These are phyloP conservation scores for Tenthredo livida DNA, from an alignment of 2,888 invertebrate species.

Conservation along the genomic window DNA sequence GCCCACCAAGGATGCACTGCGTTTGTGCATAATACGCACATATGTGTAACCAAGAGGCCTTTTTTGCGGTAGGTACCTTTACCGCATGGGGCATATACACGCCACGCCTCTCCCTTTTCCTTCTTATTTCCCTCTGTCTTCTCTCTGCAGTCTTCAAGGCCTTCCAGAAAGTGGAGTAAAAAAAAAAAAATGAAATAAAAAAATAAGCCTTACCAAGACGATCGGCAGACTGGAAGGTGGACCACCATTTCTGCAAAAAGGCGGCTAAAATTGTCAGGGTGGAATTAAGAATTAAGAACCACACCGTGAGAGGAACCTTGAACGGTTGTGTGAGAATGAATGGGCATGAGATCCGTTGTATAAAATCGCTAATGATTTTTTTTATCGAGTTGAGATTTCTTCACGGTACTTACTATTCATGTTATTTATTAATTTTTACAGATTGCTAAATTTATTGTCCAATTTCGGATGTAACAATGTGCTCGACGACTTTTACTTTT, in stretches of 20 bases:
- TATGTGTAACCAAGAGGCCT: neutral
- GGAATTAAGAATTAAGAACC: neutral
- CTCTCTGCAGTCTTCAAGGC: conserved; percentile 8
- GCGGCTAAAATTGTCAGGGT: neutral
- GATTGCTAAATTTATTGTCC: neutral
- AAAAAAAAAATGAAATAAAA: conserved; percentile 17
- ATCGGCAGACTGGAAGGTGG: conserved; percentile 17
- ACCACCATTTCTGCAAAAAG: neutral
- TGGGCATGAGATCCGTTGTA: neutral
- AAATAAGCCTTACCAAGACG: conserved; percentile 1
- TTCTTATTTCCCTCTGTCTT: conserved; percentile 16
- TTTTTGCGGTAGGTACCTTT: neutral
- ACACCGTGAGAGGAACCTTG: conserved; percentile 34
- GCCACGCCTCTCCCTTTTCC: conserved; percentile 13
- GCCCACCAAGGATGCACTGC: conserved; percentile 16
- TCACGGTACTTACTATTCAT: neutral
- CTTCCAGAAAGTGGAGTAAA: conserved; percentile 15
- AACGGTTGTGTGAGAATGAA: neutral
- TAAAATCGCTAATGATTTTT: neutral
- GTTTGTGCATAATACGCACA: neutral
- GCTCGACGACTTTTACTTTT: conserved; percentile 28
- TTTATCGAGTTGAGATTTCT: neutral
- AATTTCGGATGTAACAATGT: neutral
- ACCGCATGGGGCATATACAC: neutral
- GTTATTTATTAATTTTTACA: neutral